Conservation (phyloP, 2,888 invertebrate genomes). For the Limnephilus lunatus region DNA sequence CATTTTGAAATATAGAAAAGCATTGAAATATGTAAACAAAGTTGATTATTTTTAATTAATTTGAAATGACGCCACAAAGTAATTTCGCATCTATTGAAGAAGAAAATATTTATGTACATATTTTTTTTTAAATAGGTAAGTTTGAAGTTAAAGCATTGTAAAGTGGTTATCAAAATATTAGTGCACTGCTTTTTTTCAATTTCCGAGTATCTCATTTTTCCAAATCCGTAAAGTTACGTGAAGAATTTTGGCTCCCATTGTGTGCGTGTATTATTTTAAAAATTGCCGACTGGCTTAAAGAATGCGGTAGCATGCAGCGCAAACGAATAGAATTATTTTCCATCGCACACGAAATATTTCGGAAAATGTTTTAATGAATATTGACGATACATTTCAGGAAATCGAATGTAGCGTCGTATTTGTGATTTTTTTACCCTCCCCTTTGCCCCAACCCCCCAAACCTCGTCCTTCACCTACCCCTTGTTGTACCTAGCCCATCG, state of each 20-base stretch:
- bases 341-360: conserved; percentile 8
- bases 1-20: too few relatives aligned
- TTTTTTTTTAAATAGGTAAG: too few relatives aligned
- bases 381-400: conserved; percentile 5
- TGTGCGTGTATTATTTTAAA: background rate
- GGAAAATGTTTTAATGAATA: background rate
- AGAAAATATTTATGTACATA: too few relatives aligned
- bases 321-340: background rate
- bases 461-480: conserved; percentile 43
- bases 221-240: background rate
- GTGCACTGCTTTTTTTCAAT: background rate
- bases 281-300: background rate
- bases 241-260: background rate
- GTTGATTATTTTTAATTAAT: too few relatives aligned
- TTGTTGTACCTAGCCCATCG: conserved; percentile 53
- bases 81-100: too few relatives aligned
- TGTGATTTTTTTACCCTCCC: conserved; percentile 12
- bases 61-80: too few relatives aligned
- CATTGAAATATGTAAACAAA: too few relatives aligned
- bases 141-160: too few relatives aligned
- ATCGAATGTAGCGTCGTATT: conserved; percentile 19
- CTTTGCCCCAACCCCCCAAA: background rate
- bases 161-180: background rate
- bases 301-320: background rate
- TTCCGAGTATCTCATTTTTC: background rate